Conservation (phyloP, 2,113 vertebrate species). For the Dasypus novemcinctus region DNA sequence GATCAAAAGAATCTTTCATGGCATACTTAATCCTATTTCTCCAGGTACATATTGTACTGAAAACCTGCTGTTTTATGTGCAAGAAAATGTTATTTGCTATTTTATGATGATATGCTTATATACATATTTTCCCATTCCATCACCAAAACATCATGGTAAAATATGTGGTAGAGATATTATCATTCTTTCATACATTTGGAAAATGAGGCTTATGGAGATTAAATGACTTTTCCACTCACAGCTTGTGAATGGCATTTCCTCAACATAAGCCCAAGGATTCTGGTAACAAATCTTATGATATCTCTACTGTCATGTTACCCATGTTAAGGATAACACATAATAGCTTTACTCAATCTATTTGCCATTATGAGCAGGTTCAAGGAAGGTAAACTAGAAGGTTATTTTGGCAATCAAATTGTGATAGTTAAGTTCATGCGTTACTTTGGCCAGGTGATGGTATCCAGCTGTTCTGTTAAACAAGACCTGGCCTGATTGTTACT, state of each 20-base stretch:
- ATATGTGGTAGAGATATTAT: no score
- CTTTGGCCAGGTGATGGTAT: no score
- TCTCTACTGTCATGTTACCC: not conserved
- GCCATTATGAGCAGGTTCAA: not conserved
- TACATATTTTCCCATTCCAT: not conserved
- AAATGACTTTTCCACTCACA: not conserved
- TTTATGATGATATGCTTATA: not conserved
- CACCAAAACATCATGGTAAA: not conserved
- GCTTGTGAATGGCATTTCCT: not conserved
- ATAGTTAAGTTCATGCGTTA: no score
- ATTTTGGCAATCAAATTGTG: no score
- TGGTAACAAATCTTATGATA: not conserved
- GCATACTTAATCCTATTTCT: not conserved
- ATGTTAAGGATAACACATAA: not conserved
- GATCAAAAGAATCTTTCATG: not conserved
- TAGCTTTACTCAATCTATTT: not conserved
- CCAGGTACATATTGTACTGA: not conserved
- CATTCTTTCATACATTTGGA: not conserved
- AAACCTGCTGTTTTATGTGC: rapidly evolving
- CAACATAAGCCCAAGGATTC: not conserved
- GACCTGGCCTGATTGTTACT: no score
- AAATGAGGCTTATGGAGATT: not conserved
- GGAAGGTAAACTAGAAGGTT: not conserved
- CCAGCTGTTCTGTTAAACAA: no score
- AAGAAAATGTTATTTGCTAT: not conserved